These are phyloP conservation scores for Alcedo atthis DNA, from an alignment of 2,797 vertebrate species.

Conservation along the genomic window DNA sequence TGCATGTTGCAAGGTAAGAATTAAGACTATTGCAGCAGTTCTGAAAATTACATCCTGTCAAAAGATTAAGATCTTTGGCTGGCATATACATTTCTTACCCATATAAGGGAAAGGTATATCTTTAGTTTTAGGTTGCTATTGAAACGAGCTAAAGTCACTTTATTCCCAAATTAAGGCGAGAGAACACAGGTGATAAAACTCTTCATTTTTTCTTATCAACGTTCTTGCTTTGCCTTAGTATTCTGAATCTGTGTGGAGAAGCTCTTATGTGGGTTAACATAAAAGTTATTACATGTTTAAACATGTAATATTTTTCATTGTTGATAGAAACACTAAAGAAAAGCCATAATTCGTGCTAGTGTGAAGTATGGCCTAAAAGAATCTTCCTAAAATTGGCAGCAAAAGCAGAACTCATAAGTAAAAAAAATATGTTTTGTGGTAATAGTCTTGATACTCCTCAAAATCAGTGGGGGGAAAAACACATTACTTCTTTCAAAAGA, in stretches of 20 bases:
- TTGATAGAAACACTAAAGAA: neutral
- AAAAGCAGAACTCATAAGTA: neutral
- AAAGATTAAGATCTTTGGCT: neutral
- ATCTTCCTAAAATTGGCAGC: neutral
- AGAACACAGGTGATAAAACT: neutral
- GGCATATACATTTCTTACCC: neutral
- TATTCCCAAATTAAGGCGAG: neutral
- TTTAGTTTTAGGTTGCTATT: neutral
- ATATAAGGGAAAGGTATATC: neutral
- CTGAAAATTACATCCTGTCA: neutral
- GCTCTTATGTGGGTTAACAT: neutral
- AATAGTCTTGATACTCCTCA: neutral
- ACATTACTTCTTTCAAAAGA: neutral
- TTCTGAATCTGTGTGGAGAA: neutral
- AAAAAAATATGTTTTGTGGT: neutral
- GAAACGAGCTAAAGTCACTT: neutral
- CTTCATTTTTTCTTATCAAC: neutral
- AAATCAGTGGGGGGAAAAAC: neutral
- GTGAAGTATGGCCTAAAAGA: neutral
- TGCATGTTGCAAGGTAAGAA: neutral
- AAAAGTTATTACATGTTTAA: neutral
- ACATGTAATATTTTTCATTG: neutral
- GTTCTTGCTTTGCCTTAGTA: neutral
- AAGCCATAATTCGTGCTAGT: neutral
- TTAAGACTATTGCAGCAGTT: neutral